Conservation (phyloP, 2,797 vertebrate genomes). For the Anguilla marmorata region DNA sequence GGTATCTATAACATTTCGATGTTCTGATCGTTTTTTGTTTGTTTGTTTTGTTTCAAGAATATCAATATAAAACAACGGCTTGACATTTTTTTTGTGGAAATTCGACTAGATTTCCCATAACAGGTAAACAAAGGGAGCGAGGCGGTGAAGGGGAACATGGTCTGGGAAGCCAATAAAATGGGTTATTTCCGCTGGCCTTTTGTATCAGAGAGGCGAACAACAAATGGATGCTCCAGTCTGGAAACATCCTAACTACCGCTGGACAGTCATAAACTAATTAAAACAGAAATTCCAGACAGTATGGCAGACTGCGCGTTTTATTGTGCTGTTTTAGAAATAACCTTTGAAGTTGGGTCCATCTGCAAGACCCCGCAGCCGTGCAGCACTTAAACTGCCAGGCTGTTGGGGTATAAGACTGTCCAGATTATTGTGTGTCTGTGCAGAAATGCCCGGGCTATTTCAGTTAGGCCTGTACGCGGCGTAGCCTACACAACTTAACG, state of each 20-base stretch:
- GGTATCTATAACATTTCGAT: background rate
- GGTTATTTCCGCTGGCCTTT: conserved; percentile 78
- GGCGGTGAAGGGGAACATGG: background rate
- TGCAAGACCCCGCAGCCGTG: conserved; percentile 70
- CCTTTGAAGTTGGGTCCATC: conserved; percentile 85
- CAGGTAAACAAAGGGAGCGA: conserved; percentile 36
- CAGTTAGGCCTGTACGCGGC: background rate
- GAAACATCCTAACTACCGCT: conserved; percentile 84
- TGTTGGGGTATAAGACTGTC: background rate
- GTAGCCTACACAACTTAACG: background rate
- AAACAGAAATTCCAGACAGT: conserved; percentile 85
- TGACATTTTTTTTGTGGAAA: background rate
- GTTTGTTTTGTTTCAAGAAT: background rate
- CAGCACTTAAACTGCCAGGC: conserved; percentile 11
- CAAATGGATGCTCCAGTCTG: conserved; percentile 84
- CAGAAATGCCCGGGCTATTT: background rate
- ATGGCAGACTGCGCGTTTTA: conserved; percentile 81
- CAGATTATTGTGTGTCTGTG: background rate
- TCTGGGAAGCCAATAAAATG: conserved; percentile 70
- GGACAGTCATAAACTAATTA: conserved; percentile 96
- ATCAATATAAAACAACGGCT: background rate
- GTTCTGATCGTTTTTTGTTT: background rate
- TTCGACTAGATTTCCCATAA: background rate
- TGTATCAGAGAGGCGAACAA: conserved; percentile 79
- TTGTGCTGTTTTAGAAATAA: conserved; percentile 75